Base-by-base conservation (phyloP, 2,888 invertebrate species). In the Thelaira solivaga region DNA sequence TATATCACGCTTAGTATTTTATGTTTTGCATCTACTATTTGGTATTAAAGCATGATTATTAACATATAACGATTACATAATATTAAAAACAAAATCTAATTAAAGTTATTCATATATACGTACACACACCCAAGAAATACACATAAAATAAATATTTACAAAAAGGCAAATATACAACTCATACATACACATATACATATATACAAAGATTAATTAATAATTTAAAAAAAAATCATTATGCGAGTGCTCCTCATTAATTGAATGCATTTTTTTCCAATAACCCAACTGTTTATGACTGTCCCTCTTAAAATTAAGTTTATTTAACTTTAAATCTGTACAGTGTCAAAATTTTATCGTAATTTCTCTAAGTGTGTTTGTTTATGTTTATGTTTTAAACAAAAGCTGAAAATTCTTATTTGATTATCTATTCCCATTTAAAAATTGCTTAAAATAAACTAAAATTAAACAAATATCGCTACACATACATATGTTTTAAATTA, bases 371-470 rank as follows among this genome's bases (percentile, higher is more conserved):
- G 59, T 74, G 24, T 67, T 61, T 43, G 47, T 67, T 51, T 61
- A 51, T 74, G 24, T 67, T 61, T 43, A 55, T 67, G 16, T 36
- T 59, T 59, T 7, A 13, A 51, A 43, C n/a, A n/a, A 71, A 71
- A n/a, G n/a, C n/a, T n/a, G 7, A 51, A 51, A 69, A n/a, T n/a
- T n/a, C n/a, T n/a, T 10, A 31, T 45, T 64, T 55, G 55, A 61
- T 43, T 65, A 59, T 45, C 55, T 73, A 51, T 67, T 51, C 31
- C n/a, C 20, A 53, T 18, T 51, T 6, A 53, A 62, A 61, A 68
- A 57, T 18, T 49, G 61, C 65, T 78, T 78, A 65, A 41, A 74
- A 61, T 45, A 20, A 78, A 78, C 74, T 74, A 65, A 74, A 74
- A 61, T 26, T 13, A 49, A 47, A 13, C 8, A 53, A 67, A 59